Evolutionary conservation across 2,797 vertebrate genomes (phyloP).

Genomic region (Psittacula echo): DNA sequence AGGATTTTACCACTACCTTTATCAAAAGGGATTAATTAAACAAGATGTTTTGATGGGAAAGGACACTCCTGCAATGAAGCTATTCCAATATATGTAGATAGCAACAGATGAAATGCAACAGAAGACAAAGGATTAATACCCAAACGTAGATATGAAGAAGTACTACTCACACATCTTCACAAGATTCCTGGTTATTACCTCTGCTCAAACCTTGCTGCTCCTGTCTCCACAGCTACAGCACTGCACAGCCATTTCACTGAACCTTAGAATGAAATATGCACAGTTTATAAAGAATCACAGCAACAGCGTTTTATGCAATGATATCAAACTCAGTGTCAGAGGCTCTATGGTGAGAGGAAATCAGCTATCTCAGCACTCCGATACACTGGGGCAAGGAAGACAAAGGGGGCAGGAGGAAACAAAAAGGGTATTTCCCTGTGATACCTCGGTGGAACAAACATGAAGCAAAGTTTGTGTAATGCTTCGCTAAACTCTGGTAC

Average conservation of each 20-base stretch:
- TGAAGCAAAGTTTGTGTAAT: background rate
- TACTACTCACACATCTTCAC: background rate
- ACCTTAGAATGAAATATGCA: background rate
- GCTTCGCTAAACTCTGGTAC: background rate
- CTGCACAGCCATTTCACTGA: background rate
- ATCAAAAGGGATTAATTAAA: background rate
- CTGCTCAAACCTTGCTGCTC: background rate
- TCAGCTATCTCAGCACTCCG: background rate
- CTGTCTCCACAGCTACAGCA: slow-evolving; percentile 2
- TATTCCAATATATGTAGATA: background rate
- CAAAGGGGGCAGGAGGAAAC: background rate
- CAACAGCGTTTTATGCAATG: background rate
- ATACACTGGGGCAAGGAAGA: background rate
- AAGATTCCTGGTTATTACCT: background rate
- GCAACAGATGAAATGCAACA: background rate
- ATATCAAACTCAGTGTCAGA: background rate
- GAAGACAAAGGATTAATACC: background rate
- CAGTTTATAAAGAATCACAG: background rate
- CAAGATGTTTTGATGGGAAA: background rate
- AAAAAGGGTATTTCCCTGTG: background rate
- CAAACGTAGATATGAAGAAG: background rate
- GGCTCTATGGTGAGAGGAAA: background rate
- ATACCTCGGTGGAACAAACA: background rate
- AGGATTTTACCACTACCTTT: background rate
- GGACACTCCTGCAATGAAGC: background rate